Base-by-base conservation (phyloP, 64 coral and sea anemone species). In the Porites lutea region DNA sequence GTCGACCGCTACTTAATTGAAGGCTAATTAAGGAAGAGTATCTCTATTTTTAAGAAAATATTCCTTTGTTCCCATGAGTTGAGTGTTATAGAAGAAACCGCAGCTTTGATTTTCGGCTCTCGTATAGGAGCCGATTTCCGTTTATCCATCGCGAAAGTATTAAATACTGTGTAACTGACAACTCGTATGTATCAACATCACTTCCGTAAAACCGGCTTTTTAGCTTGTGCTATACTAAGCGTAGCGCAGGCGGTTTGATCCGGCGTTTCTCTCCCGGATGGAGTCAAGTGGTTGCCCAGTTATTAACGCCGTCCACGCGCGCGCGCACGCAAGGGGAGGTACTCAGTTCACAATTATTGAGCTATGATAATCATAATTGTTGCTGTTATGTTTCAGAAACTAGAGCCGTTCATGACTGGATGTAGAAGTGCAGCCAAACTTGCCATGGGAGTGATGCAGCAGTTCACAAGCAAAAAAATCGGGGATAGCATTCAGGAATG, bases 351-450 rank as follows among this genome's bases (percentile, higher is more conserved):
- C 52, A 68, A 45, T 23, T 70, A 49, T 18, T 37, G 27, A 37
- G 27, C 27, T 37, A 37, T 37, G 27, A 51, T 20, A 64, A 84
- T 69, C 49, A 27, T 23, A 23, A 2, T 74, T n/a, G 75, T 78
- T 82, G 37, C 52, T 68, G 81, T 76, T 76, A 51, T 84, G 16
- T 74, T 89, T 63, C 85, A 99, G 97, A 99, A 99, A 94, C 88
- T 96, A 63, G 97, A 99, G 75, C 97, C 97, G 18, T 99, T 99
- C 75, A 99, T 99, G 97, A 96, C 97, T 10, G 97, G 94, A 66
- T 99, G 97, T 59, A 88, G 97, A 16, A 96, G 94, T n/a, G 97
- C 97, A 2, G 94, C 94, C 13, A 99, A 99, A 75, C 94, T 99
- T 47, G 97, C 97, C 4, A 93, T 99, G 92, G 97, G 90, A 74